Base-by-base conservation (phyloP, 2,113 vertebrate genomes). In the Scatophagus argus region DNA sequence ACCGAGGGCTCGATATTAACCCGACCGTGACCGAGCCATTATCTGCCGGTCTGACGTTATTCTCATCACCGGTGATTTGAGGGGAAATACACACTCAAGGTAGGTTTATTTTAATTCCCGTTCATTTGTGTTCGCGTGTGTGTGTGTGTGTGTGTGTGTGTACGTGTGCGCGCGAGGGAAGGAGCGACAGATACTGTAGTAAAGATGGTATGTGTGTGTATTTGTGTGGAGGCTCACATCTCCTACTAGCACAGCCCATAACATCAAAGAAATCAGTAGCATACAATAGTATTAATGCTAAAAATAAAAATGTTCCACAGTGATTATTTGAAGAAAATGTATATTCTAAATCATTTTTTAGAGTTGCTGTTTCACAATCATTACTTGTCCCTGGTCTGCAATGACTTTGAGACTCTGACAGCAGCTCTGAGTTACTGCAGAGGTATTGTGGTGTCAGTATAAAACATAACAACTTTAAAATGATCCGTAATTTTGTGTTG, bases 1-100 rank as follows among this genome's bases (percentile, higher is more conserved):
- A 61, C 66, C 54, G 69, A 84, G 63, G 74, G 69, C 78, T 68
- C 36, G 58, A 76, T 34, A 38, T 59, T 34, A 75, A 74, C 84
- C 74, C 85, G 75, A 72, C 86, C 75, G 86, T 82, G 71, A 85
- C 80, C 60, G 73, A 86, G 69, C 84, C 47, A 59, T 79, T 77
- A 72, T 86, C 87, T 51, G 38, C 71, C 77, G 77, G 75, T 8
- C 74, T 63, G 68, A 70, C 77, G 47, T 6, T n/a, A 1, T 36
- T 34, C 46, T 31, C 1, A 21, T 46, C 67, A 29, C 68, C 38
- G 49, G 27, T 19, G 27, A 29, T 25, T 14, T 58, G 17, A 65
- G 27, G 34, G 16, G 9, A 34, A 56, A 46, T 29, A 36, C 29
- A 39, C 51, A 8, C 23, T 21, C 36, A 13, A 63, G 90, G 90